phyloP scores from a whole-genome alignment of 2,797 vertebrate species.

The Sphenodon punctatus region DNA sequence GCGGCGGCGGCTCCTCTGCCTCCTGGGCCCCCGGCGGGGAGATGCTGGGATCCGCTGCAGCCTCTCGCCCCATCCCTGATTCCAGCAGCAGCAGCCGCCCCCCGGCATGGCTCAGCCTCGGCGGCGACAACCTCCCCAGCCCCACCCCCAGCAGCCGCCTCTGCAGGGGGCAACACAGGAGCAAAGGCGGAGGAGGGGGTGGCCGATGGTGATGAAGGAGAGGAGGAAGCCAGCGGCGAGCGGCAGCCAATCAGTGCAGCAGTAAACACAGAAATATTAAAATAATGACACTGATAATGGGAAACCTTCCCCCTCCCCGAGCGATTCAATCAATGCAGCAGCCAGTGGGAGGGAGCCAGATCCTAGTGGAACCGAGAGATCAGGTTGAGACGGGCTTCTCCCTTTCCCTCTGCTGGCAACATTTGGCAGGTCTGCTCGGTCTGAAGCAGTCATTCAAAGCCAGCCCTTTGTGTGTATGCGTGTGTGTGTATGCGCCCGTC shows the following conservation, averaged over 20 bases:
- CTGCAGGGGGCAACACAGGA: constrained; percentile 21
- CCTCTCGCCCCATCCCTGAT: constrained; percentile 71
- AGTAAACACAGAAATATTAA: too few relatives aligned
- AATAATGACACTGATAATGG: too few relatives aligned
- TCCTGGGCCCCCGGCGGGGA: constrained; percentile 72
- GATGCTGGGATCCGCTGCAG: constrained; percentile 66
- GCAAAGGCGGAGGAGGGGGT: not conserved
- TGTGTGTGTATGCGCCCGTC: not conserved
- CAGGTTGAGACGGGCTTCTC: not conserved
- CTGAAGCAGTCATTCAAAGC: constrained; percentile 26
- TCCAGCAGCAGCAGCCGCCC: constrained; percentile 60
- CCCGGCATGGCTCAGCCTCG: constrained; percentile 67
- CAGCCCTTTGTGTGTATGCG: not conserved
- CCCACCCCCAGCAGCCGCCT: constrained; percentile 27
- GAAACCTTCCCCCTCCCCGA: not conserved
- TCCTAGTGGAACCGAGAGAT: not conserved
- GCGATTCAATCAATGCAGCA: not conserved
- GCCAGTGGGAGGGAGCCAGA: not conserved
- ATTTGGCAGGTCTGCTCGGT: not conserved
- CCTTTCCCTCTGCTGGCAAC: not conserved
- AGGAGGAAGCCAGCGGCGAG: too few relatives aligned
- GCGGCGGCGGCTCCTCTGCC: constrained; percentile 69
- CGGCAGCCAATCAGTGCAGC: not conserved
- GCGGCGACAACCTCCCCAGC: constrained; percentile 3
- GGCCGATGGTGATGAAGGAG: not conserved